Conservation (phyloP, 2,113 vertebrate species). For the Clarias batrachus region DNA sequence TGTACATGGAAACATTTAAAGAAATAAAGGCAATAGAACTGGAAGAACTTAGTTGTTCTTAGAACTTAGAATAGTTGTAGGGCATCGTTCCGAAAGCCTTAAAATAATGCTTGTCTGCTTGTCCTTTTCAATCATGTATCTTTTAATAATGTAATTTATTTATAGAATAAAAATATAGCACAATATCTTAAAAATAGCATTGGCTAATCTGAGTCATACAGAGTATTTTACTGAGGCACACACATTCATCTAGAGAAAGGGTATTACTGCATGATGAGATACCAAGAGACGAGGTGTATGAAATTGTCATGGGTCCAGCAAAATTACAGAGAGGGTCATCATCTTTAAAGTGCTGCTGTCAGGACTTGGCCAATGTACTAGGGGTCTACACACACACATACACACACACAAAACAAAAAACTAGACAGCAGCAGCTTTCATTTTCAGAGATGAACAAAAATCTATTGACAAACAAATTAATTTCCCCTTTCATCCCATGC, state of each 20-base stretch:
- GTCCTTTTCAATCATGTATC: not conserved
- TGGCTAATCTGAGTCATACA: not conserved
- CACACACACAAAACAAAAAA: not conserved
- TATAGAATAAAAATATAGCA: not conserved
- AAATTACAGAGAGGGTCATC: constrained; percentile 30
- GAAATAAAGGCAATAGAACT: not conserved
- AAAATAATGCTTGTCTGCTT: not conserved
- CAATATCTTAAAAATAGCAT: not conserved
- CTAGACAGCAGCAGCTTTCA: constrained; percentile 10
- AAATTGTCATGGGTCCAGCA: constrained; percentile 29
- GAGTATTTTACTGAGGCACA: not conserved
- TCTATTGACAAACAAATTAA: constrained; percentile 21
- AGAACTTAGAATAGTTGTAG: not conserved
- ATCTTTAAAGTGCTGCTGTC: constrained; percentile 30
- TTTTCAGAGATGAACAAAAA: constrained; percentile 29
- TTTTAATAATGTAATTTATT: not conserved
- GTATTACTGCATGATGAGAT: constrained; percentile 27
- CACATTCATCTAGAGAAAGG: constrained; percentile 17
- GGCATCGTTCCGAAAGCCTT: not conserved
- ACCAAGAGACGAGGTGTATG: constrained; percentile 18
- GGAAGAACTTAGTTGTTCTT: not conserved
- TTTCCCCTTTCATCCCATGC: not conserved
- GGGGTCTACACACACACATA: not conserved
- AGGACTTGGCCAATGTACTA: not conserved
- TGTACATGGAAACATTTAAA: not conserved